These are phyloP conservation scores for Drosophila arizonae DNA, from an alignment of 1,140 invertebrate genomes.

Conservation along the genomic window DNA sequence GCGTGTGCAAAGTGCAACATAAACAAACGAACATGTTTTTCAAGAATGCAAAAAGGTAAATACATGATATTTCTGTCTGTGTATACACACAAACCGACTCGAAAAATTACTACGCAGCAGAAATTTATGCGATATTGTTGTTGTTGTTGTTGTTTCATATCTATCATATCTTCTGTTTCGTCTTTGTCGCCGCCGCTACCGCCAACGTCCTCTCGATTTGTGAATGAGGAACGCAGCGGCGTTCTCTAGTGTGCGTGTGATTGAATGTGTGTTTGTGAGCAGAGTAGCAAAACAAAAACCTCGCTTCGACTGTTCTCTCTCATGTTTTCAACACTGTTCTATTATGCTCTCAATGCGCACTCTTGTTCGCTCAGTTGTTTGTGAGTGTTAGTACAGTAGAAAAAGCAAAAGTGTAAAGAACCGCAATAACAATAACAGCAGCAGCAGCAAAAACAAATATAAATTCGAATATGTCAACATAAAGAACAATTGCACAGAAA, in stretches of 20 bases:
- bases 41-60: constrained; percentile 55
- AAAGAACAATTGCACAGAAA: constrained; percentile 47
- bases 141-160: constrained; percentile 69
- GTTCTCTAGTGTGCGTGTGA: constrained; percentile 33
- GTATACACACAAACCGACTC: constrained; percentile 59
- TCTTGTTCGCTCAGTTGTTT: background rate
- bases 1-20: constrained; percentile 51
- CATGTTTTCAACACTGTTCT: constrained; percentile 1
- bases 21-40: constrained; percentile 50
- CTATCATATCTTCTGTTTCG: constrained; percentile 71
- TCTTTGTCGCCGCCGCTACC: constrained; percentile 50
- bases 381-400: constrained; percentile 28
- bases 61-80: constrained; percentile 24
- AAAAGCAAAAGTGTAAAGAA: constrained; percentile 49
- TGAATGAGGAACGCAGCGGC: constrained; percentile 63
- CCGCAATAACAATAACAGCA: constrained; percentile 38
- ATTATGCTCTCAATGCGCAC: constrained; percentile 12
- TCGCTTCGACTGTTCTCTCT: constrained; percentile 43
- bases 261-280: constrained; percentile 23
- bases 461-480: constrained; percentile 15
- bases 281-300: constrained; percentile 55
- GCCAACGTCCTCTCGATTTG: constrained; percentile 64
- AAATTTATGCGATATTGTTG: constrained; percentile 68
- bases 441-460: constrained; percentile 15
- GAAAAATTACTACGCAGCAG: constrained; percentile 79